Evolutionary conservation across 2,888 invertebrate species (phyloP).

Genomic region (Notocelia uddmanniana): DNA sequence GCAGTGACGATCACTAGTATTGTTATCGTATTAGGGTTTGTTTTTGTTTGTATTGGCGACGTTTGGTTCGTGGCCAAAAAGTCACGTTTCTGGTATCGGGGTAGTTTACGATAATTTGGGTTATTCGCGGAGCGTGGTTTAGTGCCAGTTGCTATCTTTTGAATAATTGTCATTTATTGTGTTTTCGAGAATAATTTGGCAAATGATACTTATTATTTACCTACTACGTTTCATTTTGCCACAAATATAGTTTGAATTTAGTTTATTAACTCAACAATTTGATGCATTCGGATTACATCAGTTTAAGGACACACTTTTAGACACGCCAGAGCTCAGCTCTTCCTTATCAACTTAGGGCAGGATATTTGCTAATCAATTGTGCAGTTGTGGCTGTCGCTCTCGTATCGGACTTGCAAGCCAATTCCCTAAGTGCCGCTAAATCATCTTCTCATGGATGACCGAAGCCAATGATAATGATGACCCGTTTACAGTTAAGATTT

Average conservation of each 20-base stretch:
- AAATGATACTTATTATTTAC: slow-evolving; percentile 13
- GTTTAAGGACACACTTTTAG: too few relatives aligned
- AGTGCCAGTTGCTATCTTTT: slow-evolving; percentile 39
- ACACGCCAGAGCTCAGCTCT: too few relatives aligned
- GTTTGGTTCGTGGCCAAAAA: slow-evolving; percentile 12
- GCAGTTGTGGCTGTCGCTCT: too few relatives aligned
- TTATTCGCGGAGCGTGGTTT: slow-evolving; percentile 53
- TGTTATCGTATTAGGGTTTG: slow-evolving; percentile 10
- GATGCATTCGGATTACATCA: too few relatives aligned
- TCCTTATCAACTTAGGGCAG: too few relatives aligned
- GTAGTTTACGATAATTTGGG: slow-evolving; percentile 60
- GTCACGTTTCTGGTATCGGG: slow-evolving; percentile 52
- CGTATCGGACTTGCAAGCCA: too few relatives aligned
- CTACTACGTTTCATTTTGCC: not conserved
- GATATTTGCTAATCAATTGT: too few relatives aligned
- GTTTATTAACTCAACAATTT: not conserved
- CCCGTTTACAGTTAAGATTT: too few relatives aligned
- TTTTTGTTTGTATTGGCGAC: slow-evolving; percentile 19
- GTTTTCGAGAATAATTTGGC: slow-evolving; percentile 28
- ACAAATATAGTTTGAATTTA: not conserved
- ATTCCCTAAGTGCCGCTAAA: too few relatives aligned
- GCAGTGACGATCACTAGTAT: slow-evolving; percentile 11
- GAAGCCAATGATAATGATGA: too few relatives aligned
- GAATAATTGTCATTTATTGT: slow-evolving; percentile 38
- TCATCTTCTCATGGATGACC: too few relatives aligned